Evolutionary conservation across 2,113 vertebrate genomes (phyloP), one percentile per base, ranked within the genome.

Genomic region (Piprites chloris): DNA sequence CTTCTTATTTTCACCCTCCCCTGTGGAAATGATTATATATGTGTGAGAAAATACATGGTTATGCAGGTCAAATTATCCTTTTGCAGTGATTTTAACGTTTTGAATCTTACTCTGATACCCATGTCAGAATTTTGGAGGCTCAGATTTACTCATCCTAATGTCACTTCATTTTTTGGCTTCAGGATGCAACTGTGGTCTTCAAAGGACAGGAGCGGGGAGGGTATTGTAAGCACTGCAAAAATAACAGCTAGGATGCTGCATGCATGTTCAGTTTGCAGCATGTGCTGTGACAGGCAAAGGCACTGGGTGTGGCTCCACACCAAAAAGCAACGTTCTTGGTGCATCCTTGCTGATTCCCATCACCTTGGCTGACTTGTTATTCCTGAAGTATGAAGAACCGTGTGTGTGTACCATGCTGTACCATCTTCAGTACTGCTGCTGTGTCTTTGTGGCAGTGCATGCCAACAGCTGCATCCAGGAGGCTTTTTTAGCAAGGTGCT

Each of bases 51-150:
- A 61, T 52, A 8, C 80, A 20, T 87, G 84, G 84, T 62, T 95
- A 41, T 93, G 89, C 65, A 89, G 91, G 79, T 92, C 87, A 93
- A 82, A 89, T 87, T 93, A 77, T 67, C 67, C 77, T 96, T 96
- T 52, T 95, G 77, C 50, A 91, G 19, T 44, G 47, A 63, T 87
- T 80, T 90, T 71, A 23, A 26, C 87, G 61, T 82, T 95, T 61
- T 58, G 80, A 80, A 67, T 75, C 93, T 93, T 93, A 71, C 44
- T 89, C 58, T 90, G 81, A 78, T 95, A 75, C 58, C 86, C 85
- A 35, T 89, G 68, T 69, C 37, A 30, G 92, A 95, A 80, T 92
- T 94, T 84, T 76, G 71, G 89, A 96, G 79, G 74, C 61, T 95
- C 46, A 75, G 5, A 87, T 94, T 96, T 90, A 66, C 58, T 69